Conservation (phyloP, 2,797 vertebrate genomes). For the Monodelphis domestica region DNA sequence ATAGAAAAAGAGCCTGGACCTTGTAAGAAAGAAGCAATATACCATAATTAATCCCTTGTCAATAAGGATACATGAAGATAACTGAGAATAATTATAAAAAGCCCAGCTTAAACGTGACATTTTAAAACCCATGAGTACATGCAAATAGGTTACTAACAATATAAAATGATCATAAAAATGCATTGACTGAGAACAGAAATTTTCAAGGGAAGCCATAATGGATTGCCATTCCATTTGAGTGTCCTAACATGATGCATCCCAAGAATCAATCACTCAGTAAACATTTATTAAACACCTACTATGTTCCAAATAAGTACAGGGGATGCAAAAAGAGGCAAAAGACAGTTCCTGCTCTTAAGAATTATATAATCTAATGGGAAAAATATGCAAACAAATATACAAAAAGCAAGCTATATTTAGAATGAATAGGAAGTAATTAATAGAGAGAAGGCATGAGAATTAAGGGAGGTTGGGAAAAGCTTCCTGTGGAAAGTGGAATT, state of each 20-base stretch:
- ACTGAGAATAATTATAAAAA: not conserved
- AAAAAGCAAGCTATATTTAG: not conserved
- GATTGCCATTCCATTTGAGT: not conserved
- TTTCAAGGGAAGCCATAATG: not conserved
- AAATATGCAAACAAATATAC: not conserved
- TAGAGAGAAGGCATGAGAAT: not conserved
- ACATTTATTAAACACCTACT: not conserved
- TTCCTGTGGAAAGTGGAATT: not conserved
- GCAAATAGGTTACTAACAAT: not conserved
- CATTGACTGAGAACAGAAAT: not conserved
- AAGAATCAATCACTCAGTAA: not conserved
- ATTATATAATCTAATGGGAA: not conserved
- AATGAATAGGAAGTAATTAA: not conserved
- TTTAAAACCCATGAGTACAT: not conserved
- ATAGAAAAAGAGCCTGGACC: not conserved
- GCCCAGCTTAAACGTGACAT: not conserved
- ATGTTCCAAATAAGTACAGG: not conserved
- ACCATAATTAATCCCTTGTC: not conserved
- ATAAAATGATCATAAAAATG: not conserved
- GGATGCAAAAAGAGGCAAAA: not conserved
- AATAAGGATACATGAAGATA: not conserved
- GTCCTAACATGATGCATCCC: not conserved
- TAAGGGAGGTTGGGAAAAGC: not conserved
- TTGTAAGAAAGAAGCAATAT: not conserved
- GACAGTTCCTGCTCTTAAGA: not conserved